Evolutionary conservation across 2,888 invertebrate genomes (phyloP), one percentile per base, ranked within the genome.

Genomic region (Camponotus fellah): DNA sequence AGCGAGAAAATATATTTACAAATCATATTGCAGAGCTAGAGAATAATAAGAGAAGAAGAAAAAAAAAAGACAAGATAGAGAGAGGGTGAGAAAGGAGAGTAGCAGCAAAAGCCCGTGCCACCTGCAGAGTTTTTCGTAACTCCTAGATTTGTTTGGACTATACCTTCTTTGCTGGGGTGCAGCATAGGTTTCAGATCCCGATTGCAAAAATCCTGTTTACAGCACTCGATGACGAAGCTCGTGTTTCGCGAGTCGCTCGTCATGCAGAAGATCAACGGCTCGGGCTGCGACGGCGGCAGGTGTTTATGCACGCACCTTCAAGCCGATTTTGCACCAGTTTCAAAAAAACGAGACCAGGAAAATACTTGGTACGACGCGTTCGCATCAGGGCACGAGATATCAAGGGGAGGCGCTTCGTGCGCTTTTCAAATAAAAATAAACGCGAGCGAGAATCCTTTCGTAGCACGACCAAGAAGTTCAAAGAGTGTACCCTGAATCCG

Each of bases 231-330:
- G 96, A 96, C 96, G 96, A 97, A 97, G 92, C 97, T 96, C 94
- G 96, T 96, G 96, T 97, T 97, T 95, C 96, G 96, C 95, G 96
- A 96, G 95, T 96, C 96, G 95, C 97, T 96, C 95, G 96, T 96
- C 96, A 97, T 97, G 96, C 98, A 98, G 96, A 97, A 96, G 96
- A 97, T 96, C 95, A 97, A 97, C 95, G 97, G 97, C 96, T 97
- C 97, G 95, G 96, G 96, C 95, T 97, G 97, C 95, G 97, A 96
- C 96, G 93, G 90, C 91, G 96, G 96, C 95, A 97, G 96, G 95
- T 95, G 96, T 95, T 96, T 96, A 95, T 96, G 96, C 96, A 97
- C 96, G 96, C 98, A 98, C 96, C 97, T 98, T 96, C 95, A 95
- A 96, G 96, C 96, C 96, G 95, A 95, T 95, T 96, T 95, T 96